Conservation (phyloP, 2,113 vertebrate species). For the Poeciliopsis occidentalis region DNA sequence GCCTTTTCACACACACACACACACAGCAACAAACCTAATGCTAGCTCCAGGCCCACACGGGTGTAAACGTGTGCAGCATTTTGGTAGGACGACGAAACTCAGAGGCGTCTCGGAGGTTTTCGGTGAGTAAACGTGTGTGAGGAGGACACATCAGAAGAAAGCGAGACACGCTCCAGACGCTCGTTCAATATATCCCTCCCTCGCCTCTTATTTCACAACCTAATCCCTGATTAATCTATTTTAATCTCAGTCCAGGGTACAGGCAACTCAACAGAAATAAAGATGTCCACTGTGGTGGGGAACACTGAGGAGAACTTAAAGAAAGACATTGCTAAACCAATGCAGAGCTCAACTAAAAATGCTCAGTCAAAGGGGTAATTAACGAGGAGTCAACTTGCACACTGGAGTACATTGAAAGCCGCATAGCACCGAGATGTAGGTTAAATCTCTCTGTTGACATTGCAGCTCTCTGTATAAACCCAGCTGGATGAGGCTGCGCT, state of each 20-base stretch:
- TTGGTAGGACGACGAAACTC: neutral
- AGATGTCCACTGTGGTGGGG: neutral
- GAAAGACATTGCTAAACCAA: slow-evolving; percentile 1
- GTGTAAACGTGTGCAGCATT: neutral
- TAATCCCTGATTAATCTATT: slow-evolving; percentile 64
- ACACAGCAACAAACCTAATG: slow-evolving; percentile 9
- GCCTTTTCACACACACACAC: slow-evolving; percentile 65
- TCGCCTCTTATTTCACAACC: slow-evolving; percentile 33
- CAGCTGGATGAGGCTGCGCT: slow-evolving; percentile 23
- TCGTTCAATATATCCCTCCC: slow-evolving; percentile 18
- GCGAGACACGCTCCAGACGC: neutral
- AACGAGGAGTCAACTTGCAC: slow-evolving; percentile 28
- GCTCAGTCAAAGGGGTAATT: slow-evolving; percentile 26
- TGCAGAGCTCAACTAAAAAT: slow-evolving; percentile 27
- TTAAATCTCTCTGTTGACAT: slow-evolving; percentile 59
- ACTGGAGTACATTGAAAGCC: slow-evolving; percentile 6
- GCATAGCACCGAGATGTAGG: slow-evolving; percentile 55
- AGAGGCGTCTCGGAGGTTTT: neutral
- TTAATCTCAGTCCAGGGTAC: slow-evolving; percentile 48
- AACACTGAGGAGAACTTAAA: neutral
- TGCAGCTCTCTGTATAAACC: slow-evolving; percentile 31
- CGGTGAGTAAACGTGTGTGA: neutral
- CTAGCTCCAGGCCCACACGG: neutral
- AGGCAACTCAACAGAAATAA: neutral
- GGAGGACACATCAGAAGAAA: neutral